phyloP scores from a whole-genome alignment of 1,140 invertebrate species.

The Conopomorpha cramerella region DNA sequence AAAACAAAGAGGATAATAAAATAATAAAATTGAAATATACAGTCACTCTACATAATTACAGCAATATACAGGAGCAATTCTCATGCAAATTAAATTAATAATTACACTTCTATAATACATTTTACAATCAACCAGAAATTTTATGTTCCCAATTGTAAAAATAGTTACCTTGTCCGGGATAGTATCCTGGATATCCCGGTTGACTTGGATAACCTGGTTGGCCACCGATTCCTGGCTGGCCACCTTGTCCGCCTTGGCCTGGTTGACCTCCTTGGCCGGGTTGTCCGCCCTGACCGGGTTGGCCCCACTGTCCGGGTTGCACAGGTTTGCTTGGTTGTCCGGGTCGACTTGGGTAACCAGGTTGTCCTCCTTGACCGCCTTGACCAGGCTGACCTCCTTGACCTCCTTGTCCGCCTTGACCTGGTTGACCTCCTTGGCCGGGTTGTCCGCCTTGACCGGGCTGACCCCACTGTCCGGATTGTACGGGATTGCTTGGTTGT shows the following conservation, averaged over 20 bases:
- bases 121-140: too few relatives aligned
- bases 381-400: constrained; percentile 10
- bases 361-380: constrained; percentile 13
- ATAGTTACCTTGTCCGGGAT: constrained; percentile 6
- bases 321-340: constrained; percentile 23
- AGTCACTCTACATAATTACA: too few relatives aligned
- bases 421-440: constrained; percentile 5
- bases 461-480: neutral
- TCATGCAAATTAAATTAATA: too few relatives aligned
- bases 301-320: constrained; percentile 8
- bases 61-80: too few relatives aligned
- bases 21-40: too few relatives aligned
- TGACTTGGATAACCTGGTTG: neutral
- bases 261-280: constrained; percentile 6
- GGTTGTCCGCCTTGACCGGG: neutral
- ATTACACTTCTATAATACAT: too few relatives aligned
- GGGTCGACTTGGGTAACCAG: constrained; percentile 18
- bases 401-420: neutral
- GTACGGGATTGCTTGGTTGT: neutral
- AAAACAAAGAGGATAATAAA: too few relatives aligned
- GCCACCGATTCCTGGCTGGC: constrained; percentile 10
- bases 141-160: too few relatives aligned
- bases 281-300: constrained; percentile 5
- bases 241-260: constrained; percentile 4
- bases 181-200: constrained; percentile 3